These are phyloP conservation scores for Sylvilagus floridanus DNA, from an alignment of 2,797 vertebrate genomes.

Conservation along the genomic window DNA sequence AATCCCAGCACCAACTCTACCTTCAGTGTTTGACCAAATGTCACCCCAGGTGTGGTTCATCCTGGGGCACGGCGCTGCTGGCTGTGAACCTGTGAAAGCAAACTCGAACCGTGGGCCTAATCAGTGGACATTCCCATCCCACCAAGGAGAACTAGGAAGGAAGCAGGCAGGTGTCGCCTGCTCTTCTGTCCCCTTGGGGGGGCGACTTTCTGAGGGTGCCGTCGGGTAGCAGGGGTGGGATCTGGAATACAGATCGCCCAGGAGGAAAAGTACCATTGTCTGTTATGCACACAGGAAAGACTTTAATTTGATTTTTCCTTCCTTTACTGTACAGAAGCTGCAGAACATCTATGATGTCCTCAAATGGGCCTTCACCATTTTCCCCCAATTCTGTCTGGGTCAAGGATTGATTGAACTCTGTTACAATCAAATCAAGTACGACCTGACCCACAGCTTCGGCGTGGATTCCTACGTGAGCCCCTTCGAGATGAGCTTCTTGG, in stretches of 20 bases:
- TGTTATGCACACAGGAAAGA: background rate
- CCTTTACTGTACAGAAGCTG: constrained; percentile 78
- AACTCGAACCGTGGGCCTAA: accelerated
- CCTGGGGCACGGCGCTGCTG: background rate
- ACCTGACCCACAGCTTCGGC: constrained; percentile 85
- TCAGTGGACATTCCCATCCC: background rate
- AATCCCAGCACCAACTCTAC: too few relatives aligned
- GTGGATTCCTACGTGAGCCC: constrained; percentile 87
- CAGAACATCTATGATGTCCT: constrained; percentile 85
- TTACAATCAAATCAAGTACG: constrained; percentile 87
- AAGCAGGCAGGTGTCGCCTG: too few relatives aligned
- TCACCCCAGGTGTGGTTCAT: too few relatives aligned
- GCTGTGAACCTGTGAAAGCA: background rate
- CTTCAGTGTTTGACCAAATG: background rate
- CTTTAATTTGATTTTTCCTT: background rate
- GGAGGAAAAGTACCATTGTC: background rate
- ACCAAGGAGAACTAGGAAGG: background rate
- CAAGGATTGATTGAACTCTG: constrained; percentile 89
- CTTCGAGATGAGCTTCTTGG: constrained; percentile 87
- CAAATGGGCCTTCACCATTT: constrained; percentile 86
- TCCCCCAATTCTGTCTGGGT: constrained; percentile 89
- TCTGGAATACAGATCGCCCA: too few relatives aligned
- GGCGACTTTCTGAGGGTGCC: background rate
- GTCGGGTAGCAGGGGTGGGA: background rate
- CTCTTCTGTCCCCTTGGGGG: background rate